A percentile compares a stretch with the other conserved stretches of the same genome.
Evolutionary conservation across 2,888 invertebrate species (phyloP).

Genomic region (Rhagonycha lutea): DNA sequence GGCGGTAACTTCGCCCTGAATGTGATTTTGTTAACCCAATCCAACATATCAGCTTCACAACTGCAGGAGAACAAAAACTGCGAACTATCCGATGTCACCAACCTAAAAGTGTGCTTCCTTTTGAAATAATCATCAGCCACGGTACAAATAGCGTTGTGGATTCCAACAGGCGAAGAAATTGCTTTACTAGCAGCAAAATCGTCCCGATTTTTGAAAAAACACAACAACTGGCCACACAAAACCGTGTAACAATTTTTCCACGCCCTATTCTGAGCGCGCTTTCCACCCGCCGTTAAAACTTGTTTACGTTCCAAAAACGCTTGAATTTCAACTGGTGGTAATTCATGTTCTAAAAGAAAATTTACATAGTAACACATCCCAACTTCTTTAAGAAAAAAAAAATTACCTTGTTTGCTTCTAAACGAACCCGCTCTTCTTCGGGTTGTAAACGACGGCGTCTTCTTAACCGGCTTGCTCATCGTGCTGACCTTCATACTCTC

Average conservation of each 20-base stretch:
- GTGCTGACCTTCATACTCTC: slow-evolving; percentile 85
- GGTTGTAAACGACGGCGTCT: slow-evolving; percentile 95
- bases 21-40: slow-evolving; percentile 90
- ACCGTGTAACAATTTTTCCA: slow-evolving; percentile 97
- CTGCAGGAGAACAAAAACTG: slow-evolving; percentile 88
- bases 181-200: slow-evolving; percentile 90
- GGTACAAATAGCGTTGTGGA: slow-evolving; percentile 78
- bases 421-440: slow-evolving; percentile 82
- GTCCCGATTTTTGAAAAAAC: slow-evolving; percentile 95
- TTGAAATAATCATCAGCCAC: slow-evolving; percentile 94
- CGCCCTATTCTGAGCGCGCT: slow-evolving; percentile 90
- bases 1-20: slow-evolving; percentile 93
- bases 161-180: slow-evolving; percentile 84
- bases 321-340: slow-evolving; percentile 91
- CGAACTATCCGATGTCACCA: slow-evolving; percentile 86
- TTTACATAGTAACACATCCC: background rate
- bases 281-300: slow-evolving; percentile 89
- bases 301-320: slow-evolving; percentile 93
- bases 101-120: slow-evolving; percentile 89
- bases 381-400: background rate
- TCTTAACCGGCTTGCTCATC: slow-evolving; percentile 73
- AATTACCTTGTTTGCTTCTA: slow-evolving; percentile 66
- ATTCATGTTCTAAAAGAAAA: slow-evolving; percentile 51
- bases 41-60: slow-evolving; percentile 74
- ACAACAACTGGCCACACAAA: slow-evolving; percentile 93